Evolutionary conservation across 2,113 vertebrate species (phyloP).

Genomic region (Cygnus buccinator): DNA sequence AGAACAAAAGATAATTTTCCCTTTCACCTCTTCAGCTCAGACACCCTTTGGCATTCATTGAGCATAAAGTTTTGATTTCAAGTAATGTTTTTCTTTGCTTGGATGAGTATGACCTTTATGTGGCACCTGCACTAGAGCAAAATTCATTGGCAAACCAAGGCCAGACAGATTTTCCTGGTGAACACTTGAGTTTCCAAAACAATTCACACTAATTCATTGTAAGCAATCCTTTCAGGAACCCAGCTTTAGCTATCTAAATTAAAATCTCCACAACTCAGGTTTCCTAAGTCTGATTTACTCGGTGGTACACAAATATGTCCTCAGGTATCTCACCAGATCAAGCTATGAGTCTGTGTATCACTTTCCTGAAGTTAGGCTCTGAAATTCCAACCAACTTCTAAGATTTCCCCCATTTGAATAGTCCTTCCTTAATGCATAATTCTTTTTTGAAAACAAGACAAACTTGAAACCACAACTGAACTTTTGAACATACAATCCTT

Average conservation of each 20-base stretch:
- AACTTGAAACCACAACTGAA: background rate
- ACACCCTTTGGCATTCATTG: background rate
- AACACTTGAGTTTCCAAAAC: constrained; percentile 35
- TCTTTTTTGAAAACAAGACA: background rate
- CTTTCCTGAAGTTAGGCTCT: background rate
- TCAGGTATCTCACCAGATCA: background rate
- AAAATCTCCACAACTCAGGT: constrained; percentile 28
- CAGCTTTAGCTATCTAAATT: constrained; percentile 34
- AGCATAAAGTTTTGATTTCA: background rate
- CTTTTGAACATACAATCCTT: background rate
- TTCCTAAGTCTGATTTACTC: constrained; percentile 1
- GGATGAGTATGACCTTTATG: constrained; percentile 9
- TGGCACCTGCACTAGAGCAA: background rate
- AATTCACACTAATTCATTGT: background rate
- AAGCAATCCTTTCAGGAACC: background rate
- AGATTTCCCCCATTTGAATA: background rate
- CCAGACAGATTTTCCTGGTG: constrained; percentile 13
- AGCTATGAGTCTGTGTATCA: background rate
- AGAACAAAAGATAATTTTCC: background rate
- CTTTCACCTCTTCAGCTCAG: background rate
- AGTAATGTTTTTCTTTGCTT: background rate
- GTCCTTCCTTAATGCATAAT: background rate
- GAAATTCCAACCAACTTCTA: background rate
- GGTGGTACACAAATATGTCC: background rate
- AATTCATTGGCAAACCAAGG: constrained; percentile 39